These are phyloP conservation scores for Bacillus rossius DNA, from an alignment of 1,140 invertebrate genomes.

Conservation along the genomic window DNA sequence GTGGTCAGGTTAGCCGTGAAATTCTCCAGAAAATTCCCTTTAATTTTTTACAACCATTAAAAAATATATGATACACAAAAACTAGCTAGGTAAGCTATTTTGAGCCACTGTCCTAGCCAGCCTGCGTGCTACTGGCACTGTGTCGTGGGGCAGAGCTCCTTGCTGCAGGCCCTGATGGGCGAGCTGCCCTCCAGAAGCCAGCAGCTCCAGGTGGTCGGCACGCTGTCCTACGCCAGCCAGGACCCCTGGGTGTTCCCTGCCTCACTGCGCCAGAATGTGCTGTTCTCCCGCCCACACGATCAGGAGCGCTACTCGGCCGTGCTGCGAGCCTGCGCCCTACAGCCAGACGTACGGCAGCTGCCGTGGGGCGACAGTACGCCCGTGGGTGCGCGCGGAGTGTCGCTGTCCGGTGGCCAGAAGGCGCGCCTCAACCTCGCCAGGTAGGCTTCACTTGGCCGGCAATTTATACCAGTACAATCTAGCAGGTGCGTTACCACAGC, in stretches of 20 bases:
- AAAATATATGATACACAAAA: too few relatives aligned
- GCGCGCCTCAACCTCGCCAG: conserved; percentile 51
- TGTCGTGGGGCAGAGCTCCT: conserved; percentile 43
- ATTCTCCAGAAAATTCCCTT: too few relatives aligned
- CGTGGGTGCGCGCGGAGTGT: conserved; percentile 58
- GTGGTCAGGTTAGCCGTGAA: too few relatives aligned
- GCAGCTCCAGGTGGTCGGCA: conserved; percentile 64
- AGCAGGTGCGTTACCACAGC: too few relatives aligned
- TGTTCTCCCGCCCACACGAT: conserved; percentile 80
- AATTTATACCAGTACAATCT: too few relatives aligned
- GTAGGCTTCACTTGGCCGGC: too few relatives aligned
- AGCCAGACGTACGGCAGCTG: conserved; percentile 64
- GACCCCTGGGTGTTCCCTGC: conserved; percentile 85
- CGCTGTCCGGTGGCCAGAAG: conserved; percentile 69
- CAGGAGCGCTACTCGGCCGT: conserved; percentile 64
- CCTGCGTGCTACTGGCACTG: too few relatives aligned
- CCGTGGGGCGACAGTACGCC: conserved; percentile 49
- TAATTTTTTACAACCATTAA: too few relatives aligned
- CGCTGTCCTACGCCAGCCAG: conserved; percentile 84
- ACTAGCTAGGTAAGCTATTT: too few relatives aligned
- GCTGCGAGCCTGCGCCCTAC: conserved; percentile 65
- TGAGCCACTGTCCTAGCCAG: too few relatives aligned
- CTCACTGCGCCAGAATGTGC: conserved; percentile 78
- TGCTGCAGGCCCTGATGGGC: conserved; percentile 72
- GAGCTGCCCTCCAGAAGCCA: conserved; percentile 69